Percentiles rank a stretch among this genome's conserved stretches.
Conservation (phyloP, 2,113 vertebrate species). For the Sinocyclocheilus maitianheensis region DNA sequence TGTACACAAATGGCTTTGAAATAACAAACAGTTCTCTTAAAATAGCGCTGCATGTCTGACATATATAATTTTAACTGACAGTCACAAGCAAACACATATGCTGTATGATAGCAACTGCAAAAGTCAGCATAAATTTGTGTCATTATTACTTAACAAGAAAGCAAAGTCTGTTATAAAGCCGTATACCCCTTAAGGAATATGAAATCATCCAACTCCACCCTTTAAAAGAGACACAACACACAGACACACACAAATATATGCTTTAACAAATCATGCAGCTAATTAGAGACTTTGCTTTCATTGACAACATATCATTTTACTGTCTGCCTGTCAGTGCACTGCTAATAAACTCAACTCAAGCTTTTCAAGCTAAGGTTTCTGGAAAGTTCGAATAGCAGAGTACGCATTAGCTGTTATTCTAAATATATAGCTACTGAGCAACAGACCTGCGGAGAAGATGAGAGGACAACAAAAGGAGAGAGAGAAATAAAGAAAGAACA, state of each 20-base stretch:
- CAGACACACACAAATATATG: slow-evolving; percentile 3
- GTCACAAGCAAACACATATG: not conserved
- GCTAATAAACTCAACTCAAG: slow-evolving; percentile 59
- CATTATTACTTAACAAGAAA: slow-evolving; percentile 1
- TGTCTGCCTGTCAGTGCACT: slow-evolving; percentile 52
- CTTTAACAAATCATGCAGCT: slow-evolving; percentile 52
- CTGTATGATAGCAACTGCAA: not conserved
- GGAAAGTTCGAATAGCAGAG: slow-evolving; percentile 41
- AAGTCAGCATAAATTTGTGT: not conserved
- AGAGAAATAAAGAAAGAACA: not conserved
- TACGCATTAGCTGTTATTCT: not conserved
- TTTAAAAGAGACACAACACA: slow-evolving; percentile 8
- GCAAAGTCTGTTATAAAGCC: not conserved
- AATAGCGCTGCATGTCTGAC: not conserved
- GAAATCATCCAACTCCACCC: not conserved
- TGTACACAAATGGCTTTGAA: not conserved
- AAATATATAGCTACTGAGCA: slow-evolving; percentile 35
- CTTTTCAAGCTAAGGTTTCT: slow-evolving; percentile 33
- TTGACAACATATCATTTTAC: slow-evolving; percentile 60
- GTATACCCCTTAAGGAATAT: slow-evolving; percentile 4
- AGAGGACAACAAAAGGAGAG: not conserved
- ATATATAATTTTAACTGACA: not conserved
- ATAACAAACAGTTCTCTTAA: not conserved
- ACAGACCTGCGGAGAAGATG: not conserved
- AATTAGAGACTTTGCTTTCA: slow-evolving; percentile 55